phyloP scores from a whole-genome alignment of 1,140 invertebrate genomes.

The Nautilus pompilius region DNA sequence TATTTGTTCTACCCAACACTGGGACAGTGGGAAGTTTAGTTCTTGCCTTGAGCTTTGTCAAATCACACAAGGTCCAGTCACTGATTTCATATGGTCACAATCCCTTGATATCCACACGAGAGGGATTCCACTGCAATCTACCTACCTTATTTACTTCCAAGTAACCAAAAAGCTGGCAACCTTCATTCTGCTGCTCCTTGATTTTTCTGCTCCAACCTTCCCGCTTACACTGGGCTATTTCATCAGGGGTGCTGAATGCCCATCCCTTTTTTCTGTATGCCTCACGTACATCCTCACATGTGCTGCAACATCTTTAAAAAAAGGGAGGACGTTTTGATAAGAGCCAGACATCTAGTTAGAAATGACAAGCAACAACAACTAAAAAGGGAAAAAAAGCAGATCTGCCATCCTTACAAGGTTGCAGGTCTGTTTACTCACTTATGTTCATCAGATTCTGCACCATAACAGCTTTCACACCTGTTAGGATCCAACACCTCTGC shows the following conservation, averaged over 20 bases:
- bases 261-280: slow-evolving; percentile 86
- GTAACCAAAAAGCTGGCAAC: slow-evolving; percentile 85
- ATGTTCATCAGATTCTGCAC: slow-evolving; percentile 71
- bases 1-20: too few relatives aligned
- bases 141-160: slow-evolving; percentile 90
- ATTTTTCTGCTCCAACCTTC: slow-evolving; percentile 69
- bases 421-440: too few relatives aligned
- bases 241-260: slow-evolving; percentile 73
- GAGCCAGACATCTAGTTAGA: too few relatives aligned
- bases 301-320: slow-evolving; percentile 83
- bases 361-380: too few relatives aligned
- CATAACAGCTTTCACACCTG: slow-evolving; percentile 74
- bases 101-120: not conserved
- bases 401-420: too few relatives aligned
- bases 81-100: not conserved
- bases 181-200: slow-evolving; percentile 60
- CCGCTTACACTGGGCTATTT: slow-evolving; percentile 87
- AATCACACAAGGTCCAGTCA: too few relatives aligned
- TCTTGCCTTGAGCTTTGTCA: too few relatives aligned
- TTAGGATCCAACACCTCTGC: slow-evolving; percentile 33
- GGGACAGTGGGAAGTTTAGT: too few relatives aligned
- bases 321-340: too few relatives aligned
- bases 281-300: slow-evolving; percentile 91
- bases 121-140: not conserved
- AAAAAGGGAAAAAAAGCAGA: too few relatives aligned